phyloP scores from a whole-genome alignment of 2,113 vertebrate species.

The Daboia siamensis region DNA sequence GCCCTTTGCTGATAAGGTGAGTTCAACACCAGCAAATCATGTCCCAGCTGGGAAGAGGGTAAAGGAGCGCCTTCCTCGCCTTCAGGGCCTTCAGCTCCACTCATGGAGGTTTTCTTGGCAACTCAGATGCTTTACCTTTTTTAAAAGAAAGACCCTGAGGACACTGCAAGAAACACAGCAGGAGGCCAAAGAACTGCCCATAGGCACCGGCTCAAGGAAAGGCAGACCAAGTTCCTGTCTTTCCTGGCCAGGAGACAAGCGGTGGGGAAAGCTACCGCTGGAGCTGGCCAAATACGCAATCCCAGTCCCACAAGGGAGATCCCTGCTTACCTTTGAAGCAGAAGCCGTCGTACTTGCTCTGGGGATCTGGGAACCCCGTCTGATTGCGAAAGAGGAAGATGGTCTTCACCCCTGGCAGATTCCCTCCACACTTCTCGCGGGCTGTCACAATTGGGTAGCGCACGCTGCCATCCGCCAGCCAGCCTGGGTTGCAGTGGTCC shows the following conservation, averaged over 20 bases:
- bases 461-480: conserved; percentile 90
- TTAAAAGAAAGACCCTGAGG: neutral
- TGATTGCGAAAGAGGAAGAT: conserved; percentile 89
- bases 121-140: neutral
- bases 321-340: conserved; percentile 85
- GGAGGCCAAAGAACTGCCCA: neutral
- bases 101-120: neutral
- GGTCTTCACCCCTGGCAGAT: conserved; percentile 84
- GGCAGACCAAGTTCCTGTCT: neutral
- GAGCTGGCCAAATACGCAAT: neutral
- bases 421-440: conserved; percentile 84
- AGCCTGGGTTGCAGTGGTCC: conserved; percentile 88
- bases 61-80: neutral
- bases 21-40: neutral
- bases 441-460: conserved; percentile 89
- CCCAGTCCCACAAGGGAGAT: neutral
- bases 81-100: neutral
- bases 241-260: neutral
- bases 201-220: too few relatives aligned
- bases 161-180: neutral
- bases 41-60: neutral
- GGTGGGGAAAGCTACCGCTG: neutral
- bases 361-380: conserved; percentile 86
- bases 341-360: conserved; percentile 82
- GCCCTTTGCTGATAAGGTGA: neutral